Conservation (phyloP, 2,797 vertebrate species). For the Naso thynnoides region DNA sequence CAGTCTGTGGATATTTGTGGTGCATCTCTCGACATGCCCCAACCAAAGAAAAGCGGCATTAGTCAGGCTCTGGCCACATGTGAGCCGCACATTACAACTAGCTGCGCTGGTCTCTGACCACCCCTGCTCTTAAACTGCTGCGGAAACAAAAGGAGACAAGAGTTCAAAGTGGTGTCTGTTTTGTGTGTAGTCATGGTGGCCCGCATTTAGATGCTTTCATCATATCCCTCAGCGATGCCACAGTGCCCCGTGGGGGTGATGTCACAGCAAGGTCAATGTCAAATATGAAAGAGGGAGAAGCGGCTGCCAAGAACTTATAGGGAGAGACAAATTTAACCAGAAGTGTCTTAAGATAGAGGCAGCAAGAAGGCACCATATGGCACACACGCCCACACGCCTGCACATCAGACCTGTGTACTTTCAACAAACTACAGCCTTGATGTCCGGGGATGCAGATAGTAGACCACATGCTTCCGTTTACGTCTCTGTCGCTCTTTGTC, state of each 20-base stretch:
- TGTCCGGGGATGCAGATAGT: slow-evolving; percentile 65
- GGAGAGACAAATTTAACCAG: slow-evolving; percentile 77
- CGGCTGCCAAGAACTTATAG: slow-evolving; percentile 76
- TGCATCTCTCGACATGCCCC: slow-evolving; percentile 59
- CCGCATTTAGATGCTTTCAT: slow-evolving; percentile 79
- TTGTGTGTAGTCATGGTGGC: slow-evolving; percentile 83
- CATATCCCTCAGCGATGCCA: slow-evolving; percentile 74
- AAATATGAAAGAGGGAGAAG: slow-evolving; percentile 76
- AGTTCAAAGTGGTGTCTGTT: slow-evolving; percentile 80
- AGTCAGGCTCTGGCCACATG: slow-evolving; percentile 76
- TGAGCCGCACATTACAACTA: slow-evolving; percentile 71
- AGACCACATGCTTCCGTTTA: slow-evolving; percentile 78
- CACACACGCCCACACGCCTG: slow-evolving; percentile 58
- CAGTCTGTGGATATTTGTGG: slow-evolving; percentile 78
- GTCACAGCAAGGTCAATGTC: slow-evolving; percentile 82
- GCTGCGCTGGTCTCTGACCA: slow-evolving; percentile 66
- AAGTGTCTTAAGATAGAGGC: slow-evolving; percentile 71
- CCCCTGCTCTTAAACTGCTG: slow-evolving; percentile 70
- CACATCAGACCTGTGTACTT: slow-evolving; percentile 61
- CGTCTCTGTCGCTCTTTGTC: slow-evolving; percentile 76
- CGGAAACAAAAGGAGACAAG: slow-evolving; percentile 72
- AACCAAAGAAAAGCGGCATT: slow-evolving; percentile 67
- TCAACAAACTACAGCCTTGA: slow-evolving; percentile 64
- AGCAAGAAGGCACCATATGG: slow-evolving; percentile 75
- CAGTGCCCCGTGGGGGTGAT: slow-evolving; percentile 74